phyloP scores from a whole-genome alignment of 2,797 vertebrate genomes.

The Channallabes apus region DNA sequence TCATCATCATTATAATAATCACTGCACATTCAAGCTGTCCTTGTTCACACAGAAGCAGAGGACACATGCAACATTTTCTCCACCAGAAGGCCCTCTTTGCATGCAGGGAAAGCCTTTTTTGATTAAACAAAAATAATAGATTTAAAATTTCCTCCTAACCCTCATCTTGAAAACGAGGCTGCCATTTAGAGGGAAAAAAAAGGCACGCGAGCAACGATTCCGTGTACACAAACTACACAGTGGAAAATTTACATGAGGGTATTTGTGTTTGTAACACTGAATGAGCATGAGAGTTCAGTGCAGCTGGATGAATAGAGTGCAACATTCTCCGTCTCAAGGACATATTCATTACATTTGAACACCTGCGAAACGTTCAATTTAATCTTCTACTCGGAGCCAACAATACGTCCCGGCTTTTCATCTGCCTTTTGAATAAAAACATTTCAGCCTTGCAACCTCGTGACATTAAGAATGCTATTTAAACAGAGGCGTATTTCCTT shows the following conservation, averaged over 20 bases:
- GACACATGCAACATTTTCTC: not conserved
- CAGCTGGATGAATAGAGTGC: not conserved
- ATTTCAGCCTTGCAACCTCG: not conserved
- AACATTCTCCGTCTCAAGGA: not conserved
- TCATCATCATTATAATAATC: not conserved
- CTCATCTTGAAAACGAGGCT: not conserved
- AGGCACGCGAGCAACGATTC: not conserved
- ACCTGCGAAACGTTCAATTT: not conserved
- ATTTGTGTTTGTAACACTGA: not conserved
- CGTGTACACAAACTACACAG: not conserved
- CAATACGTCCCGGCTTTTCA: not conserved
- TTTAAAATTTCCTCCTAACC: not conserved
- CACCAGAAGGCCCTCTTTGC: not conserved
- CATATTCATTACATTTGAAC: not conserved
- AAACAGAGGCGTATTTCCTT: constrained; percentile 63
- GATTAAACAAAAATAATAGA: not conserved
- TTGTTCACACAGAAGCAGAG: not conserved
- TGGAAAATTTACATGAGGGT: not conserved
- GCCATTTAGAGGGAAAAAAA: not conserved
- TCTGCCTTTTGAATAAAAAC: not conserved
- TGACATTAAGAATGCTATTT: constrained; percentile 29
- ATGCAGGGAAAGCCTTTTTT: not conserved
- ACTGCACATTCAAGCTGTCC: not conserved
- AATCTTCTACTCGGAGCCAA: not conserved
- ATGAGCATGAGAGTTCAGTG: too few species aligned